A percentile compares a stretch with the other conserved stretches of the same genome.
Conservation (phyloP, 2,797 vertebrate genomes). For the Apogon talboti region DNA sequence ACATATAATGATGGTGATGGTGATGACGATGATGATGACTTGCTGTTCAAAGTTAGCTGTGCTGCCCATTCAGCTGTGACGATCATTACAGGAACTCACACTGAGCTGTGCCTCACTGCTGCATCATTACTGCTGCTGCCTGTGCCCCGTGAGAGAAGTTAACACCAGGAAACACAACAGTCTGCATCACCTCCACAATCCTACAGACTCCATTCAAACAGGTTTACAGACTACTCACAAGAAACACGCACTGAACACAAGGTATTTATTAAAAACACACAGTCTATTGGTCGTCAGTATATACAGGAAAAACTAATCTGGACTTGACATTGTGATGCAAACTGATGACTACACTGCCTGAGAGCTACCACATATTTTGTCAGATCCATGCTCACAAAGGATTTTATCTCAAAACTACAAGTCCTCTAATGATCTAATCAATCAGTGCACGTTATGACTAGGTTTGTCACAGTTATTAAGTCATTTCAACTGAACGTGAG, state of each 20-base stretch:
- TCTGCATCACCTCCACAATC: slow-evolving; percentile 51
- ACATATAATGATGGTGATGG: slow-evolving; percentile 25
- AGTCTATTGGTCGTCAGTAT: background rate
- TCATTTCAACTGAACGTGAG: no score
- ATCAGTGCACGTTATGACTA: no score
- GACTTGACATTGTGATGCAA: slow-evolving; percentile 41
- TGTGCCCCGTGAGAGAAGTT: slow-evolving; percentile 51
- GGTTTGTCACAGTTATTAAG: no score
- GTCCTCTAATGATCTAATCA: no score
- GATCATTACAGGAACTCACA: slow-evolving; percentile 51
- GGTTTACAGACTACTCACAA: background rate
- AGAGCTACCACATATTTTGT: slow-evolving; percentile 24
- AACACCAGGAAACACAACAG: slow-evolving; percentile 44
- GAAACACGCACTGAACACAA: no score
- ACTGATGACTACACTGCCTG: slow-evolving; percentile 38
- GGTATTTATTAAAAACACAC: background rate
- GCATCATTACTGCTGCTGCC: slow-evolving; percentile 59
- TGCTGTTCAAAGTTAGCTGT: slow-evolving; percentile 58
- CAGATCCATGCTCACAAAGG: no score
- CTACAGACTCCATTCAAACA: slow-evolving; percentile 17
- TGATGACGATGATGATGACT: slow-evolving; percentile 26
- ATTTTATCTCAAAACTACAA: no score
- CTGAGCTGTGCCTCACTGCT: slow-evolving; percentile 59
- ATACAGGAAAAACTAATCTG: background rate
- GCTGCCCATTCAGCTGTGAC: slow-evolving; percentile 57